These are phyloP conservation scores for Deladenus siricidicola DNA, from an alignment of 2,888 invertebrate genomes.

Conservation along the genomic window DNA sequence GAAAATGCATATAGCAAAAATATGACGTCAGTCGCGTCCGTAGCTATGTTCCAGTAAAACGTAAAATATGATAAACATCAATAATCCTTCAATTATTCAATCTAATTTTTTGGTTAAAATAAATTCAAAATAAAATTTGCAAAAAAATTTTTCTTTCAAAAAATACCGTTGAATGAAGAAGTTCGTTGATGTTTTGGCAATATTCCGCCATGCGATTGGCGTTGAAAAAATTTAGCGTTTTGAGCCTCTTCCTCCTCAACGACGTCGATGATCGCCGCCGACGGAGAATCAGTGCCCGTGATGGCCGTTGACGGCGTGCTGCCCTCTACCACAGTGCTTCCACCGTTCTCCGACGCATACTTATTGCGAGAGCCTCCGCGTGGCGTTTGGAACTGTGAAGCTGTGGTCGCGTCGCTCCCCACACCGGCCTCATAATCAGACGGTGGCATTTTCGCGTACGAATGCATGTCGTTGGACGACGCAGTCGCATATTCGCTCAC, in stretches of 20 bases:
- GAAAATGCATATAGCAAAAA: too few relatives aligned
- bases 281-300: constrained; percentile 1
- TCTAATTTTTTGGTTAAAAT: too few relatives aligned
- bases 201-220: background rate
- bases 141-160: too few relatives aligned
- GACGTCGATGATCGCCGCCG: constrained; percentile 7
- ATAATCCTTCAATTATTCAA: too few relatives aligned
- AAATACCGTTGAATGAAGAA: background rate
- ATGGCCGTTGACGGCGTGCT: constrained; percentile 1
- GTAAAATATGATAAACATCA: too few relatives aligned
- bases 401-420: background rate
- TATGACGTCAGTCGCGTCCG: too few relatives aligned
- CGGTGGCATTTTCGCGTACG: background rate
- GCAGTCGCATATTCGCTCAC: background rate
- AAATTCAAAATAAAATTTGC: too few relatives aligned
- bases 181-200: background rate
- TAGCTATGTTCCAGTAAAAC: too few relatives aligned
- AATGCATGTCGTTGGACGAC: background rate
- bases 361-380: background rate
- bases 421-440: background rate
- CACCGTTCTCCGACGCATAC: constrained; percentile 2
- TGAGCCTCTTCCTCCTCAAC: constrained; percentile 13
- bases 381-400: background rate
- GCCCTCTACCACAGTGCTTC: constrained; percentile 10
- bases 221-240: constrained; percentile 13